phyloP scores from a whole-genome alignment of 2,113 vertebrate genomes.

The Platichthys flesus region DNA sequence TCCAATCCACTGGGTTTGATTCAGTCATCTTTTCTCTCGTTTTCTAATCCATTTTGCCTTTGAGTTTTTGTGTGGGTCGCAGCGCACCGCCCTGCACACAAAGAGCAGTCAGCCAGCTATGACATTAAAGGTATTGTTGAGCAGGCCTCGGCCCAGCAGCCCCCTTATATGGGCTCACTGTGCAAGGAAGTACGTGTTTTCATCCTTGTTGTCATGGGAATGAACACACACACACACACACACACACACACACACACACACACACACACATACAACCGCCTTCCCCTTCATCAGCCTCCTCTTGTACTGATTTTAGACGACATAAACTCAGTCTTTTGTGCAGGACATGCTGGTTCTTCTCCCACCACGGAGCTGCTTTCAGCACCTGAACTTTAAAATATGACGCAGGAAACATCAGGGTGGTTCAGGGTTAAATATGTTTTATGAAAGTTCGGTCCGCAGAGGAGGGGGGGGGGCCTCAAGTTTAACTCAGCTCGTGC shows the following conservation, averaged over 20 bases:
- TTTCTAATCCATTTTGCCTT: conserved; percentile 85
- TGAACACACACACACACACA: conserved; percentile 56
- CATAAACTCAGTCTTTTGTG: conserved; percentile 72
- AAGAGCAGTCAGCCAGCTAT: conserved; percentile 80
- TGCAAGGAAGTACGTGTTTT: conserved; percentile 77
- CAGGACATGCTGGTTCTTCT: conserved; percentile 52
- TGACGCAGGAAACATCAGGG: conserved; percentile 57
- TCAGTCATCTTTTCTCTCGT: conserved; percentile 84
- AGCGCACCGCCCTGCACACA: conserved; percentile 71
- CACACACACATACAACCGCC: conserved; percentile 26
- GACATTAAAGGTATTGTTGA: conserved; percentile 85
- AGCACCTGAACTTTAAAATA: conserved; percentile 76
- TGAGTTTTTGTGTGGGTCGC: conserved; percentile 81
- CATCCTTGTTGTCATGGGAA: conserved; percentile 80
- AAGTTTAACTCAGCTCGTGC: conserved; percentile 63
- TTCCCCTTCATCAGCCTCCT: conserved; percentile 51
- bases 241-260: conserved; percentile 40
- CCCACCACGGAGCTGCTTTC: conserved; percentile 60
- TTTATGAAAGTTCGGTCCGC: conserved; percentile 61
- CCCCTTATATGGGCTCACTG: conserved; percentile 68
- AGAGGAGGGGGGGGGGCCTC: conserved; percentile 65
- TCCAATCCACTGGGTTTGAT: conserved; percentile 82
- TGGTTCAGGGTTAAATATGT: conserved; percentile 49
- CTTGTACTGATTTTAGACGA: conserved; percentile 56
- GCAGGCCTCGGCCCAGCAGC: conserved; percentile 62